Base-by-base conservation (phyloP, 1,140 invertebrate species). In the Anastrepha obliqua region DNA sequence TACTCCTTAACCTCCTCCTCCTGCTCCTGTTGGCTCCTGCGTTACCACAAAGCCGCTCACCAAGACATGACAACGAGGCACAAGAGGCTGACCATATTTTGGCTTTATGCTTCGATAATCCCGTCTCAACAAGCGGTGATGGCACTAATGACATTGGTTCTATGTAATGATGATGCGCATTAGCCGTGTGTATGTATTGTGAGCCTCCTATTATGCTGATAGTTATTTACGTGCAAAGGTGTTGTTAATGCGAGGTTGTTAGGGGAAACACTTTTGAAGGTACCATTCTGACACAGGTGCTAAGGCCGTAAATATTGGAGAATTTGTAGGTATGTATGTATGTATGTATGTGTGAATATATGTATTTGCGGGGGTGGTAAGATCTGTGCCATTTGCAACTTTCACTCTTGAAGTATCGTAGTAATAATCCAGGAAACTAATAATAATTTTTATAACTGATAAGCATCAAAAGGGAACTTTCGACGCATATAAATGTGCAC, bases 51-150 rank as follows among this genome's bases (percentile, higher is more conserved):
- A 4, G 3, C 8, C 67, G 2, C 42, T 15, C 67, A 44, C 15
- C 15, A 39, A 3, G 15, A 15, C 67, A n/a, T 74, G 42, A 47
- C 67, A 74, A 42, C 42, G 67, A 39, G 29, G 4, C 67, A 74
- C 67, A 74, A 74, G 67, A 42, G 67, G 67, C 42, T 74, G 67
- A 44, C 67, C 67, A 74, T 74, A 13, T 74, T 67, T 74, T 74
- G 67, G 67, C 39, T 74, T 74, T 74, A 74, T 74, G 67, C 67
- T 74, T 74, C 67, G 67, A 74, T 74, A 74, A 74, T 74, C 67
- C 39, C 39, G 42, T 74, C 42, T 74, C 67, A 47, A 47, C 67
- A 47, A 67, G 67, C 67, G 67, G 15, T 74, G 67, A 47, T 74
- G 67, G 13, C 44, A 74, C 42, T 74, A 44, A 74, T 74, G 67